Base-by-base conservation (phyloP, 2,797 vertebrate genomes). In the Lutjanus argentimaculatus region DNA sequence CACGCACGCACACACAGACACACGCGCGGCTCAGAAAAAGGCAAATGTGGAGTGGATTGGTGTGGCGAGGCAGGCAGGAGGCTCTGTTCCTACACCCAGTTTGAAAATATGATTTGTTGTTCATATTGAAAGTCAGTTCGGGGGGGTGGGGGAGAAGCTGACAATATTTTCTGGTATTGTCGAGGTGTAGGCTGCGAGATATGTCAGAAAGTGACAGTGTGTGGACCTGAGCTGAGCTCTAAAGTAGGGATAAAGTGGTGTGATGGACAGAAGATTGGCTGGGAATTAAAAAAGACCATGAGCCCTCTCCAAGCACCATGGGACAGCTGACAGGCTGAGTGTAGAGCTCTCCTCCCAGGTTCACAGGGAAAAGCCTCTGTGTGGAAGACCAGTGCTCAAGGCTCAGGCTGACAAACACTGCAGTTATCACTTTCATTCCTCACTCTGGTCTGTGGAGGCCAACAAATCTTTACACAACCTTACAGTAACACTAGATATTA, bases 241-340 rank as follows among this genome's bases (percentile, higher is more conserved):
- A 91, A 94, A 95, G 93, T 77, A 90, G 89, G 94, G 93, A 95
- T 95, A 91, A 93, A 90, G 86, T 86, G 75, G 62, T 79, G 79
- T 95, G 94, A 96, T 95, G 91, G 95, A 95, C 95, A 95, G 92
- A 93, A 94, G 93, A 95, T 95, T 95, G 94, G 92, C 90, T 92
- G 85, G 86, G 93, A 95, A 95, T 95, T 93, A 95, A 95, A 94
- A 36, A 93, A 91, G 91, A 93, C 92, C 75, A 80, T 67, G 88
- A 93, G 88, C 81, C 88, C 85, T 89, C 89, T 92, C 89, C 83
- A 75, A 90, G 86, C 89, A 87, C 82, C 80, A 75, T 62, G 83
- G 87, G 90, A 91, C 93, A 92, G 85, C 88, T 95, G 94, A 95
- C 94, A 95, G 92, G 85, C 92, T 93, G 91, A 84, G 76, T 77